Base-by-base conservation (phyloP, 2,888 invertebrate species). In the Papilio elwesi region DNA sequence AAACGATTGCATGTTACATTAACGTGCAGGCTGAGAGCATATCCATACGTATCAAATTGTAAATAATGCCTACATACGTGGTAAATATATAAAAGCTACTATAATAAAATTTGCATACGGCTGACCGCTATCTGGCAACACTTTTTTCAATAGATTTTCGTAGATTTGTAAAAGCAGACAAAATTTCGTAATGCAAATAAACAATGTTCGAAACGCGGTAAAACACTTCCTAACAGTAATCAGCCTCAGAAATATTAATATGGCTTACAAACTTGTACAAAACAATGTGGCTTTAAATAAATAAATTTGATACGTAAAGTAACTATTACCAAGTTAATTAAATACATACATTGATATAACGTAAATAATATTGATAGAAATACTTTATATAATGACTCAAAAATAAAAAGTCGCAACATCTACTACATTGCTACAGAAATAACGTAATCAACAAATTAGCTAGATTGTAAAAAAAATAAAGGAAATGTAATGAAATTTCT, bases 301-400 rank as follows among this genome's bases (percentile, higher is more conserved):
- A 69, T 68, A 49, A 36, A 55, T 69, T 76, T 73, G 76, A 77
- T 76, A 72, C 76, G 73, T 76, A 76, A 70, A 73, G 76, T 70
- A 68, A 70, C 72, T 76, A 69, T 59, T 68, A 68, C 74, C 66
- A 68, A 64, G n/a, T n/a, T n/a, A n/a, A 74, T 48, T 38, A 74
- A 68, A 68, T 71, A 73, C 59, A 68, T 71, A 73, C 51, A 72
- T 68, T 76, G 71, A 72, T 75, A 79, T 76, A 72, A 75, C 72
- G 71, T 76, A 77, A 74, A 77, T 77, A 80, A 79, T 75, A 80
- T 81, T 78, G 78, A 76, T 74, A 78, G 70, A 75, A 62, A 77
- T 79, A 80, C n/a, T 16, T 48, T 63, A 78, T 79, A 81, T 83
- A 83, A 83, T 84, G 84, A 84, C 83, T 84, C 81, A 80, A 78